Conservation (phyloP, 2,888 invertebrate genomes). For the Cheilosia vulpina region DNA sequence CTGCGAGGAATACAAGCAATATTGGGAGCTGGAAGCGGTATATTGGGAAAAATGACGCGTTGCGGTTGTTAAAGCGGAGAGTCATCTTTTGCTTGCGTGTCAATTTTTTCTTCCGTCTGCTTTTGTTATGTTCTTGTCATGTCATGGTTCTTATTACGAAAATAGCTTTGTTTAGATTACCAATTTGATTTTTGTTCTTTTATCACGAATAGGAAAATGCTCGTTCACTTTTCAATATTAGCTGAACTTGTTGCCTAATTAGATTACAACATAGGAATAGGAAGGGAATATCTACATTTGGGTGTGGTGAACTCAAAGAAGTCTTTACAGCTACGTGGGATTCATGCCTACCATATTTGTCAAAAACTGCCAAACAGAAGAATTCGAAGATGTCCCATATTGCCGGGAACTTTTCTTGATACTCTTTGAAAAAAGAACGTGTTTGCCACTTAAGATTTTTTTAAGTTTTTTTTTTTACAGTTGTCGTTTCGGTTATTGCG, state of each 20-base stretch:
- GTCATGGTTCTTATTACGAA: constrained; percentile 5
- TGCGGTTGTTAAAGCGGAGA: background rate
- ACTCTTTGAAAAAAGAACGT: too few species aligned
- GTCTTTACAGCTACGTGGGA: constrained; percentile 1
- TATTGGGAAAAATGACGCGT: background rate
- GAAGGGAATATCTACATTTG: background rate
- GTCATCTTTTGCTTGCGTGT: constrained; percentile 73
- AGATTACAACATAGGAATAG: background rate
- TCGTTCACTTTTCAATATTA: background rate
- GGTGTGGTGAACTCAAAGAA: constrained; percentile 15
- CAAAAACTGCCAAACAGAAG: background rate
- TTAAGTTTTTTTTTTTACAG: too few species aligned
- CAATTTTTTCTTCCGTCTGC: constrained; percentile 52
- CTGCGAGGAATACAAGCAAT: background rate
- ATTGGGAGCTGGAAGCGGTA: background rate
- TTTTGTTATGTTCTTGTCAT: constrained; percentile 44
- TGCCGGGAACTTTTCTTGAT: too few species aligned
- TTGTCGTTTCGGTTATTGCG: too few species aligned
- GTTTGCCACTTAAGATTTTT: too few species aligned
- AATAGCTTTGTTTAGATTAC: constrained; percentile 32
- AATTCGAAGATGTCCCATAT: background rate
- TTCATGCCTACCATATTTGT: background rate
- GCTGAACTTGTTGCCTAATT: constrained; percentile 13
- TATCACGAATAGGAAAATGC: background rate
- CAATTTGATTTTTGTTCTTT: background rate